Base-by-base conservation (phyloP, 2,113 vertebrate species). In the Sigmodon hispidus region DNA sequence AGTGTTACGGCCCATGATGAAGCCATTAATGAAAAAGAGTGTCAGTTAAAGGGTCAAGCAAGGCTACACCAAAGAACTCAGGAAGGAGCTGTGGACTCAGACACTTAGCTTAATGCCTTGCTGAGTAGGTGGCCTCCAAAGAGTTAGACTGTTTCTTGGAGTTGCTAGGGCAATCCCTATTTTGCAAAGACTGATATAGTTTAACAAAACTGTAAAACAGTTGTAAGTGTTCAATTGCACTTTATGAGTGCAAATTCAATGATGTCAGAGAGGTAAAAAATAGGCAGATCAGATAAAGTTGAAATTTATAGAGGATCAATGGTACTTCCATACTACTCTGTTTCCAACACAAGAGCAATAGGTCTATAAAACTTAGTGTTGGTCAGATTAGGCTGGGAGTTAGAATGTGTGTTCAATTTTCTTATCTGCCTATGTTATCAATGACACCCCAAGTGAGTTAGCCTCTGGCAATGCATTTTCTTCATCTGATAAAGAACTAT, bases 301-400 rank as follows among this genome's bases (percentile, higher is more conserved):
- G 26, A n/a, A 1, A 0, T 29, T 50, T 50, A 26, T 69, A 72
- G 52, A 52, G 8, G 24, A 15, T 0, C 40, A 1, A 0, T 43
- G 6, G 7, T 36, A 21, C 40, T 9, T 7, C 16, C 2, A 24
- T 57, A 10, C n/a, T 73, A 3, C 24, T 22, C 26, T 72, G 0
- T 24, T n/a, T 11, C 10, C 10, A 17, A 40, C 50, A 1, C 6
- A 1, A 40, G 13, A 75, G 45, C 52, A 15, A 11, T 40, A 70
- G 6, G 7, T 29, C 79, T 69, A 17, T 6, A 65, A 26, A 91
- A 21, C 31, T 55, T n/a, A 40, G 12, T 75, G 67, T 19, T 15
- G 15, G 13, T 55, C 26, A 61, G 15, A 0, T 0, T 9, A 50
- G n/a, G 19, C 59, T 72, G 45, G 77, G 69, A 63, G 52, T 86